Conservation (phyloP, 2,888 invertebrate species). For the Pseudanteris insignis region DNA sequence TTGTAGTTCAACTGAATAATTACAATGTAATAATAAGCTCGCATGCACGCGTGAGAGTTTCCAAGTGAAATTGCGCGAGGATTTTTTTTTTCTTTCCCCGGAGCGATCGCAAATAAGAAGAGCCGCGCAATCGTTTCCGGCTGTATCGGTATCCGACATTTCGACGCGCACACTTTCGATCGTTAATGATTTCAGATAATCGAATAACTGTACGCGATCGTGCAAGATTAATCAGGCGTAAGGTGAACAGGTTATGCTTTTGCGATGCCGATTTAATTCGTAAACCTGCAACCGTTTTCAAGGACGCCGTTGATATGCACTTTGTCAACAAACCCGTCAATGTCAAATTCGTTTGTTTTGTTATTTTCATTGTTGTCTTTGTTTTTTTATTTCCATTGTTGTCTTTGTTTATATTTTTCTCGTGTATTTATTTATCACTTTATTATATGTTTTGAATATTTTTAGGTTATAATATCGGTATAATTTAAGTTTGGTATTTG, state of each 20-base stretch:
- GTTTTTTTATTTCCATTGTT: too few relatives aligned
- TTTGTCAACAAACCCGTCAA: too few relatives aligned
- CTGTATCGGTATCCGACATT: constrained; percentile 13
- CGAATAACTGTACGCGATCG: constrained; percentile 17
- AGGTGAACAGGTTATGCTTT: not conserved
- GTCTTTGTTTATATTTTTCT: too few relatives aligned
- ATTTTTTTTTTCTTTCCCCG: not conserved
- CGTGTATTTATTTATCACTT: too few relatives aligned
- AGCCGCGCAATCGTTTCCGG: constrained; percentile 14
- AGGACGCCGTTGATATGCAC: too few relatives aligned
- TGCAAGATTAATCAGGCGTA: constrained; percentile 8
- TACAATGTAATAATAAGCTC: constrained; percentile 16
- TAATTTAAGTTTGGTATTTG: too few relatives aligned
- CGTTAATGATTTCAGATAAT: constrained; percentile 16
- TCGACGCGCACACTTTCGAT: constrained; percentile 17
- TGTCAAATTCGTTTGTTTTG: too few relatives aligned
- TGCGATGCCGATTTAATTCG: too few relatives aligned
- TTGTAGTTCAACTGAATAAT: constrained; percentile 19
- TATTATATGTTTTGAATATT: too few relatives aligned
- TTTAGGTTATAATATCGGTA: too few relatives aligned
- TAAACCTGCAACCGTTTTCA: too few relatives aligned
- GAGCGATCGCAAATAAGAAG: constrained; percentile 1
- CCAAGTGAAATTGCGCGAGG: constrained; percentile 12
- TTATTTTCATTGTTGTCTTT: too few relatives aligned
- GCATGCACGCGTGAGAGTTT: constrained; percentile 6